phyloP scores from a whole-genome alignment of 2,113 vertebrate species.

The Bothrops jararaca region DNA sequence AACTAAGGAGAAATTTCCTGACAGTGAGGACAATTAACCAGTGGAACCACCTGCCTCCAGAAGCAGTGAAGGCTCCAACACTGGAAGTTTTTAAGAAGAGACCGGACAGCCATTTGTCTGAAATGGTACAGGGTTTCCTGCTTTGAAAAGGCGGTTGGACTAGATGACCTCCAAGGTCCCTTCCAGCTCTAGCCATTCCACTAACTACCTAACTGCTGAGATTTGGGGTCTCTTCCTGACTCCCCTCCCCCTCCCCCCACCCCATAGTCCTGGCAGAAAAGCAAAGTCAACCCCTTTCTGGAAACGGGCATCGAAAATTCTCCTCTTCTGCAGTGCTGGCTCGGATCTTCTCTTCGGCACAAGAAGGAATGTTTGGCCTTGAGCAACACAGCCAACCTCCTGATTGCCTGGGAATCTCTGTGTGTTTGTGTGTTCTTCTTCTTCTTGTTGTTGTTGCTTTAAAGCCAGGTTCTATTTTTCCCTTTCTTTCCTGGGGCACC shows the following conservation, averaged over 20 bases:
- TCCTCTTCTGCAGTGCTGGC: background rate
- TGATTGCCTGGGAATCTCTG: background rate
- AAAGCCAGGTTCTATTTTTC: background rate
- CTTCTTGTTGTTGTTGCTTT: background rate
- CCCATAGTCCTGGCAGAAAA: background rate
- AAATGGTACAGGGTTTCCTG: too few relatives aligned
- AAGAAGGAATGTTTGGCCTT: background rate
- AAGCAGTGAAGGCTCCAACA: background rate
- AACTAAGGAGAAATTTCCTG: background rate
- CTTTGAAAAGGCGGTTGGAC: fast-evolving
- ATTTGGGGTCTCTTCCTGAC: background rate
- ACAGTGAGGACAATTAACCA: background rate
- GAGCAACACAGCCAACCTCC: background rate
- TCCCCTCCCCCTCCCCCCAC: background rate
- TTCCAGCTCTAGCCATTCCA: background rate
- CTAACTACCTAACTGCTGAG: background rate
- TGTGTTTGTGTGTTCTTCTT: background rate
- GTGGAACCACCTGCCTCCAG: background rate
- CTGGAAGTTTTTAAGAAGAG: background rate
- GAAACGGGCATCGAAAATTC: background rate
- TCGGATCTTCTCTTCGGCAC: background rate
- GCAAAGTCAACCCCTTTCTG: background rate
- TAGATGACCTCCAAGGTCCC: background rate
- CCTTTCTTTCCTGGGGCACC: background rate
- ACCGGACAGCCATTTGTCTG: background rate